Base-by-base conservation (phyloP, 2,888 invertebrate genomes). In the Parelbella ahira region DNA sequence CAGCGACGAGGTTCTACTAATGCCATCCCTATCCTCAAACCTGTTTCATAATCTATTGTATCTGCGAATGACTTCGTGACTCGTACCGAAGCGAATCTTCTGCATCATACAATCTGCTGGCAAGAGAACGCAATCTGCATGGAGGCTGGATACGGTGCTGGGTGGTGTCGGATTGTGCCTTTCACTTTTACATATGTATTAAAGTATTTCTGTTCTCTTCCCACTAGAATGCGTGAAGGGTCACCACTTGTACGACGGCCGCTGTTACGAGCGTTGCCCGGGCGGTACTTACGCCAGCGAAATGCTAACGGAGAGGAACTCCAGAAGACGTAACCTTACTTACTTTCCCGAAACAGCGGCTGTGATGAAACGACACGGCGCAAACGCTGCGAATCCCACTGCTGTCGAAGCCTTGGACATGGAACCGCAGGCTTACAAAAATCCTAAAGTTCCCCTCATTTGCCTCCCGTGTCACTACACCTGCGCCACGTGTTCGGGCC, bases 381-480 rank as follows among this genome's bases (percentile, higher is more conserved):
- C 44, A 23, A 59, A 58, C 29, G 38, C 46, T 28, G 38, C 52
- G 27, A 55, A 54, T 24, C 57, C 58, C 8, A 58, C 59, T 2
- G 68, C 80, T 13, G 50, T 58, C 5, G 84, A 87, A 57, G 82
- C 82, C 21, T 47, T 69, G 23, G 86, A 84, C 50, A 74, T 87
- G 60, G 75, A 76, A 53, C 54, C 68, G 9, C 34, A 47, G n/a
- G 54, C 50, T 33, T 64, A 68, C 34, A 12, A 23, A 21, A 51
- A 52, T 33, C 58, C 61, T 13, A 68, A 66, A 56, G 53, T 65
- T 19, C 83, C 81, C 3, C 69, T 72, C 15, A 76, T 84, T 36
- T 94, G 94, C 62, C 73, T 90, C 1, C 76, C 84, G 15, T 94
- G 94, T 65, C 94, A 94, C 75, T 94, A 94, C 68, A 89, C 91